Base-by-base conservation (phyloP, 2,888 invertebrate genomes). In the Patella depressa region DNA sequence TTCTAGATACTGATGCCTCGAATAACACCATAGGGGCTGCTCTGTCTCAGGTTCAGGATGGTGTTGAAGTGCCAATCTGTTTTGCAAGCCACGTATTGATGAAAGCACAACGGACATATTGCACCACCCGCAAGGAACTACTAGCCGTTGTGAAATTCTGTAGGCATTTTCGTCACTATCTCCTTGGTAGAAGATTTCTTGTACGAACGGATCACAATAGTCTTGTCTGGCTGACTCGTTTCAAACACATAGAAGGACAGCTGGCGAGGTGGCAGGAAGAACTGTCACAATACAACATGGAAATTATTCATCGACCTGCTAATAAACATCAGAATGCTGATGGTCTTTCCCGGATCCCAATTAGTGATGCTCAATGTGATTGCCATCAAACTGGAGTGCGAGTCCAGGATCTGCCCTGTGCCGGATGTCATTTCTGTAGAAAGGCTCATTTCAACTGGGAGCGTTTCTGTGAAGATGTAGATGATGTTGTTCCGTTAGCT, bases 211-310 rank as follows among this genome's bases (percentile, higher is more conserved):
- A 83, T 53, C 83, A 84, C 71, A 74, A 54, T 5, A 83, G 82
- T 74, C 24, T 81, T 17, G 73, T 65, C 2, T 82, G 80, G 82
- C 54, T 81, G 29, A 70, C 80, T 57, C 54, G 79, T 5, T 84
- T 83, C 59, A 81, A 79, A 24, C 72, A 82, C 19, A 79, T 78
- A 15, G 71, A 81, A 19, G 81, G 82, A 14, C 82, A 83, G 53
- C 45, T 83, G 4, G 83, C 83, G 0, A 59, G 83, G 34, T 83
- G 83, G 84, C 19, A 82, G 7, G 81, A 84, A 53, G 83, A 83
- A 55, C 55, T 85, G 15, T 65, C 71, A 14, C 83, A 84, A 55
- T 84, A 80, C 71, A 69, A 83, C 29, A 76, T 83, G 79, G 34
- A 19, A 3, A 72, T 83, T 2, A 53, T 54, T 15, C 81, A 81